Evolutionary conservation across 2,888 invertebrate genomes (phyloP).

Genomic region (Morinoia aosen): DNA sequence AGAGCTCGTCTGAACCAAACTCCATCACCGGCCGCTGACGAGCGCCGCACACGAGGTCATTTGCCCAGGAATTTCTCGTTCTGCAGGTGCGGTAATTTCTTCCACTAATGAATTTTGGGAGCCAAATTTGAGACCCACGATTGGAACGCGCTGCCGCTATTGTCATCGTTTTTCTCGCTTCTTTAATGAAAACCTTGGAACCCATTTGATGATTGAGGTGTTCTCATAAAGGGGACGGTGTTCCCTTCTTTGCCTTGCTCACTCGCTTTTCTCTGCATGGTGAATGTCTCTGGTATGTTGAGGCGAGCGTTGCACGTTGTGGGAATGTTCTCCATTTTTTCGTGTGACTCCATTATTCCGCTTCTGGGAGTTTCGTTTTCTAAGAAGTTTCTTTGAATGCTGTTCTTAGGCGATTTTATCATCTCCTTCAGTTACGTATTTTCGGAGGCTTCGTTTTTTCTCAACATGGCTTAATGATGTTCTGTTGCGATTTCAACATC

Average conservation of each 20-base stretch:
- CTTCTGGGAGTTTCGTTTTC: no score
- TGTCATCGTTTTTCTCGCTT: not conserved
- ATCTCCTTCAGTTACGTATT: no score
- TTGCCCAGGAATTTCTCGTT: not conserved
- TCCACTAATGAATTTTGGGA: not conserved
- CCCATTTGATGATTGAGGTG: not conserved
- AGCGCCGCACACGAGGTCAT: not conserved
- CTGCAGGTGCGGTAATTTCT: not conserved
- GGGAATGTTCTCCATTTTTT: no score
- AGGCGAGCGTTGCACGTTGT: no score
- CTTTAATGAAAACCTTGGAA: not conserved
- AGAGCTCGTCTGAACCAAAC: not conserved
- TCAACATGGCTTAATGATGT: no score
- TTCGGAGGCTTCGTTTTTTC: no score
- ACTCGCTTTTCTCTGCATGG: no score
- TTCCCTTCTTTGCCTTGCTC: not conserved
- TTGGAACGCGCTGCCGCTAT: not conserved
- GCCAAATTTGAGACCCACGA: not conserved
- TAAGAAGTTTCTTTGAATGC: no score
- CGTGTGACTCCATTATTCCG: no score
- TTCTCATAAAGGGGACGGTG: not conserved
- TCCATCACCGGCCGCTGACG: not conserved
- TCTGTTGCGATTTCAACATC: no score
- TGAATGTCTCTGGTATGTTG: no score
- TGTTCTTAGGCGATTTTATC: no score